Base-by-base conservation (phyloP, 2,797 vertebrate genomes). In the Mionectes olivaceus region DNA sequence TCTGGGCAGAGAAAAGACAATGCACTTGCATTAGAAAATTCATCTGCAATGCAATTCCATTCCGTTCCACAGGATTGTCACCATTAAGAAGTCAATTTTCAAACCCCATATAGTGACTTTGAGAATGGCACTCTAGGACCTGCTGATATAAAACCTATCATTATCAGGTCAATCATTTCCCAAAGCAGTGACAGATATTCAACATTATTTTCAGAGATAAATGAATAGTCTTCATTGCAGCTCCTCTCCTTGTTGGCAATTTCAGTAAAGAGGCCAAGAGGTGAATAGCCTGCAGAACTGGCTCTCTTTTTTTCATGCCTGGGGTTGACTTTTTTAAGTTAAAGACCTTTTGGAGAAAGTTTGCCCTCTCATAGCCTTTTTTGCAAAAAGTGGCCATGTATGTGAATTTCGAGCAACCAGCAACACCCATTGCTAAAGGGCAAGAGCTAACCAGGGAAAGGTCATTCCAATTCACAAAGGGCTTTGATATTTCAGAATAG, bases 401-500 rank as follows among this genome's bases (percentile, higher is more conserved):
- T 88, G 90, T 90, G 96, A 93, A 92, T 95, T 93, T 92, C 0
- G 46, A 96, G 70, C 57, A 92, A 92, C 86, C 37, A 89, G 86
- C 70, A 94, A 93, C 95, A 96, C 93, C 95, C 96, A 92, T 93
- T 90, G 94, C 83, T 95, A 92, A 95, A 95, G 95, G 95, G 94
- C 95, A 94, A 69, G 24, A 92, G 86, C 89, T 96, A 95, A 95
- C 95, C 90, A 93, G 87, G 83, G 92, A 94, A 96, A 96, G 96
- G 94, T 96, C 96, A 95, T 96, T 96, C 70, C 86, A 96, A 93
- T 96, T 94, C 96, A 92, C 83, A 90, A 89, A 92, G 59, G 90
- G 59, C 86, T 96, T 96, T 96, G 94, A 95, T 96, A 96, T 96
- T 96, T 96, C 92, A 87, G 95, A 96, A 96, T 61, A 96, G 92